These are phyloP conservation scores for Menidia menidia DNA, from an alignment of 2,797 vertebrate species.

Conservation along the genomic window DNA sequence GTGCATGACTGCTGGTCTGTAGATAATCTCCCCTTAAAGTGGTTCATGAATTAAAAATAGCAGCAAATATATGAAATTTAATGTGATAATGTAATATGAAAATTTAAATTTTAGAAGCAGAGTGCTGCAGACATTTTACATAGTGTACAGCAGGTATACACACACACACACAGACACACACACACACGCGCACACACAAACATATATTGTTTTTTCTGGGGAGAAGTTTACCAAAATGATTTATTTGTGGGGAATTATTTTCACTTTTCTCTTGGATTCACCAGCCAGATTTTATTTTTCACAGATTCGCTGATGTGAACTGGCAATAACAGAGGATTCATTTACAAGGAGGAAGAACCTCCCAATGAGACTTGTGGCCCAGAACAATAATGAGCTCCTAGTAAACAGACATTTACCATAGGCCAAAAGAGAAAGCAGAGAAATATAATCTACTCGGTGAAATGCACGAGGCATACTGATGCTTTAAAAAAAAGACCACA, in stretches of 20 bases:
- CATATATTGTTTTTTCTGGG: not conserved
- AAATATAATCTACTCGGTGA: slow-evolving; percentile 57
- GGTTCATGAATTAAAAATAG: slow-evolving; percentile 73
- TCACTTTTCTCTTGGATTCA: slow-evolving; percentile 45
- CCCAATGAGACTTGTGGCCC: slow-evolving; percentile 70
- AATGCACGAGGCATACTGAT: slow-evolving; percentile 40
- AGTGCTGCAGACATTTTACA: slow-evolving; percentile 3
- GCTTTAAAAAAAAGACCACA: slow-evolving; percentile 27
- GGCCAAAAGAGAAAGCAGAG: slow-evolving; percentile 69
- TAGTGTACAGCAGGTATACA: not conserved
- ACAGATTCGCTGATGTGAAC: slow-evolving; percentile 71
- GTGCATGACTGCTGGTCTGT: slow-evolving; percentile 56
- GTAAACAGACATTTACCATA: slow-evolving; percentile 74
- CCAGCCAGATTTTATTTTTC: slow-evolving; percentile 63
- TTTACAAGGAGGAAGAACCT: slow-evolving; percentile 75
- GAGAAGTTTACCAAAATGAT: slow-evolving; percentile 17
- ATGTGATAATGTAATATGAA: slow-evolving; percentile 41
- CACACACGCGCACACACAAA: too few relatives aligned
- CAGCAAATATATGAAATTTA: slow-evolving; percentile 49
- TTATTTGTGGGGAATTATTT: slow-evolving; percentile 40
- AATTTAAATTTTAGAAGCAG: slow-evolving; percentile 35
- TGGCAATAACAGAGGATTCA: slow-evolving; percentile 78
- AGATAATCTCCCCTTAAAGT: slow-evolving; percentile 72
- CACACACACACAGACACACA: too few relatives aligned
- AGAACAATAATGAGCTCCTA: slow-evolving; percentile 81